Evolutionary conservation across 2,113 vertebrate species (phyloP).

Genomic region (Bujurquina vittata): DNA sequence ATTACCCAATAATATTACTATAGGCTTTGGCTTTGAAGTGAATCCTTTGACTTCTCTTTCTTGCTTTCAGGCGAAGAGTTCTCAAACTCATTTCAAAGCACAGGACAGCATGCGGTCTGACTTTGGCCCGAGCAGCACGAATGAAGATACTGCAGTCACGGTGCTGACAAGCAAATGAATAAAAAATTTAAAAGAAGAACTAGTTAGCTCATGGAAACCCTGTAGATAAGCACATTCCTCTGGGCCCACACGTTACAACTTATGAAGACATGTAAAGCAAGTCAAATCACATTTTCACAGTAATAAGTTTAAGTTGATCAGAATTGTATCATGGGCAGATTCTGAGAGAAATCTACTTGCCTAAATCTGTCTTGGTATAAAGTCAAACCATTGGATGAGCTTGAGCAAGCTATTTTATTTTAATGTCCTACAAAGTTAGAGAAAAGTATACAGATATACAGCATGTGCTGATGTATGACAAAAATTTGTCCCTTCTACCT

Average conservation of each 20-base stretch:
- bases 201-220: neutral
- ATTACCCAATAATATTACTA: constrained; percentile 6
- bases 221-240: constrained; percentile 9
- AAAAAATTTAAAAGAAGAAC: constrained; percentile 30
- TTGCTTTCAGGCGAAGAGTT: neutral
- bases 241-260: neutral
- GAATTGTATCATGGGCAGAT: neutral
- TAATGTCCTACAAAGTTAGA: neutral
- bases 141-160: constrained; percentile 9
- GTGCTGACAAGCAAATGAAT: constrained; percentile 23
- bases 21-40: constrained; percentile 23
- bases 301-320: neutral
- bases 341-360: constrained; percentile 4
- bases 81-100: constrained; percentile 8
- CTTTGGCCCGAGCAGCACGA: neutral
- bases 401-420: neutral
- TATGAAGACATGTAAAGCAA: neutral
- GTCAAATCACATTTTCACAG: neutral
- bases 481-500: neutral
- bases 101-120: neutral
- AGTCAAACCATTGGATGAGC: constrained; percentile 1
- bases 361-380: constrained; percentile 5
- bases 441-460: neutral
- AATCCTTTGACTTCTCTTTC: constrained; percentile 7
- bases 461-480: neutral